Base-by-base conservation (phyloP, 2,797 vertebrate species). In the Capromys pilorides region DNA sequence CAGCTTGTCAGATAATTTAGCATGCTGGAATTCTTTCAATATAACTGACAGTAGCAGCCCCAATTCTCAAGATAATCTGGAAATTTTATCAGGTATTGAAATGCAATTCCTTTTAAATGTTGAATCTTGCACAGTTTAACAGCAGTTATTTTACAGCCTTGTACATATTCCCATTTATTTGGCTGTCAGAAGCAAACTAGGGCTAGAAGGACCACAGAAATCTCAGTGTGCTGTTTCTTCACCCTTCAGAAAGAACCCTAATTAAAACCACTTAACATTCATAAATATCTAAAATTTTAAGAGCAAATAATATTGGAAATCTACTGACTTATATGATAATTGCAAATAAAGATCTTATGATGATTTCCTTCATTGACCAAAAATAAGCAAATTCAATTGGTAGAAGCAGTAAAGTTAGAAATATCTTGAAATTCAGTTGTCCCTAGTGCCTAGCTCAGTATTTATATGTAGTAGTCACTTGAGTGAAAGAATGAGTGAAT, bases 21-120 rank as follows among this genome's bases (percentile, higher is more conserved):
- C 16, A 33, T 45, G 67, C 66, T 95, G 91, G 77, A 94, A 86
- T 96, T 94, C 85, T 54, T 96, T 96, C 88, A 94, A 41, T 94
- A 89, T 86, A 97, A 96, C 90, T 89, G 11, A 93, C 45, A 97
- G 71, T 73, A 94, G 49, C 78, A 93, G 86, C 59, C 94, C 57
- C 89, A 96, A 88, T 93, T 91, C 54, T 97, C 94, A 95, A 94
- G 91, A 88, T 97, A 96, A 97, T 96, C 86, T 96, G 94, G 54
- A 97, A 95, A 62, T 85, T 90, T 95, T 95, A 97, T 95, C 93
- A 89, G 89, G 91, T 96, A 45, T 62, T 96, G 73, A 75, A 61
- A 90, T 94, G 39, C 3, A 97, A 19, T 78, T 82, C 88, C 81
- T 93, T 96, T 82, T 92, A 95, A 95, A 73, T 79, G 24, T 95